Base-by-base conservation (phyloP, 2,888 invertebrate species). In the Mythimna loreyi region DNA sequence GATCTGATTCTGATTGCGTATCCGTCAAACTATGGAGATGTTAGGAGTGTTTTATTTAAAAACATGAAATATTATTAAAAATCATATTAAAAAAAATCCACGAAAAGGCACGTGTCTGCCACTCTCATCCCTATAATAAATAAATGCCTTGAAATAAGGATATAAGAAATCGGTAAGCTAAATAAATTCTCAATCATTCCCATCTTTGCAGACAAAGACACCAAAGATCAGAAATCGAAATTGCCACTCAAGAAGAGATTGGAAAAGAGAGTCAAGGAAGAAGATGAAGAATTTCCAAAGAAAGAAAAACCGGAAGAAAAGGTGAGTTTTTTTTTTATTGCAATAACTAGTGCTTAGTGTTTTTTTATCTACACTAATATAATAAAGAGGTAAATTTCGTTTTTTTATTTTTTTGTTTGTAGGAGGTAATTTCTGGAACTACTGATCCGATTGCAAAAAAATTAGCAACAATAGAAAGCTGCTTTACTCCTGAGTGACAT, bases 191-290 rank as follows among this genome's bases (percentile, higher is more conserved):
- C 45, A 64, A 30, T 9, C 11, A 19, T 7, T 19, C 25, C 3
- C 11, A 9, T 49, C 1, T 57, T 59, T 67, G 3, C 64, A 78
- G 80, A 61, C 57, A 45, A 25, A 11, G 50, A 58, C 55, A 33
- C n/a, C 28, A 30, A 68, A 49, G 67, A 72, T 36, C 21, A 8
- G 5, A 67, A 64, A 25, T 56, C 61, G 25, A 59, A 16, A 21
- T 58, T 80, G 52, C 85, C 83, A 1, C 30, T 73, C 7, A 83
- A 83, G 68, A 84, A 84, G 49, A 64, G 75, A 57, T 55, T 72
- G n/a, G 70, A 73, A 1, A 65, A 59, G 4, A n/a, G 19, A 40
- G 3, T 28, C 8, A 66, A 79, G 13, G 25, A 56, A 16, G 72
- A 68, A 47, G 65, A 67, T 45, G 66, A 40, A 7, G 58, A 28